phyloP scores from a whole-genome alignment of 2,113 vertebrate species.

The Lepisosteus osseus region DNA sequence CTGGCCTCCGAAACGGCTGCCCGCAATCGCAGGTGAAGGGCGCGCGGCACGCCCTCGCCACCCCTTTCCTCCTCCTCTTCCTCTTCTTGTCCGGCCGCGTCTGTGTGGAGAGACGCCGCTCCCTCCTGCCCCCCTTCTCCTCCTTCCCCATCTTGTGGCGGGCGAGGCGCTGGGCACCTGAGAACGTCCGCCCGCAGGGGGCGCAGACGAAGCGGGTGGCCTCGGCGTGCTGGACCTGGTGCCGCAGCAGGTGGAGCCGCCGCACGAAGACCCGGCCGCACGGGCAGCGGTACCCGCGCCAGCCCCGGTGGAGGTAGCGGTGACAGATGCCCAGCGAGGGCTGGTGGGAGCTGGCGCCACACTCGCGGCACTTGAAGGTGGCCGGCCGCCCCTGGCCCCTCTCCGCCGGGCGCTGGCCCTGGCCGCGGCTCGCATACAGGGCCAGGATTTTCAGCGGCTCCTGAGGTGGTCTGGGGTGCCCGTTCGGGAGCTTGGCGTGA shows the following conservation, averaged over 20 bases:
- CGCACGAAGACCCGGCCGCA: constrained; percentile 62
- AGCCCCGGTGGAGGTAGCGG: constrained; percentile 61
- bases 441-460: constrained; percentile 42
- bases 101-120: constrained; percentile 15
- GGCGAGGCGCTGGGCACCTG: constrained; percentile 36
- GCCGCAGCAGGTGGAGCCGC: constrained; percentile 64
- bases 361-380: constrained; percentile 55
- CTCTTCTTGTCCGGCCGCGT: not conserved
- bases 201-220: constrained; percentile 62
- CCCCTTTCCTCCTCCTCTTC: constrained; percentile 15
- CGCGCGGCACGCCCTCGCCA: constrained; percentile 35
- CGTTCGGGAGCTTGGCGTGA: not conserved
- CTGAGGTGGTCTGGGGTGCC: not conserved
- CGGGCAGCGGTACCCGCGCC: constrained; percentile 55
- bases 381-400: constrained; percentile 48
- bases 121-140: not conserved
- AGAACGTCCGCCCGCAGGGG: constrained; percentile 51
- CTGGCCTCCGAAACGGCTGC: constrained; percentile 55
- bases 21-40: constrained; percentile 67
- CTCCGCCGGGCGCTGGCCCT: constrained; percentile 38
- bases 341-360: constrained; percentile 56
- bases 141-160: constrained; percentile 27
- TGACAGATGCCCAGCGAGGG: constrained; percentile 56
- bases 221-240: constrained; percentile 67
- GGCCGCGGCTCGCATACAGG: constrained; percentile 53